These are phyloP conservation scores for Grammomys surdaster DNA, from an alignment of 2,113 vertebrate species.

Conservation along the genomic window DNA sequence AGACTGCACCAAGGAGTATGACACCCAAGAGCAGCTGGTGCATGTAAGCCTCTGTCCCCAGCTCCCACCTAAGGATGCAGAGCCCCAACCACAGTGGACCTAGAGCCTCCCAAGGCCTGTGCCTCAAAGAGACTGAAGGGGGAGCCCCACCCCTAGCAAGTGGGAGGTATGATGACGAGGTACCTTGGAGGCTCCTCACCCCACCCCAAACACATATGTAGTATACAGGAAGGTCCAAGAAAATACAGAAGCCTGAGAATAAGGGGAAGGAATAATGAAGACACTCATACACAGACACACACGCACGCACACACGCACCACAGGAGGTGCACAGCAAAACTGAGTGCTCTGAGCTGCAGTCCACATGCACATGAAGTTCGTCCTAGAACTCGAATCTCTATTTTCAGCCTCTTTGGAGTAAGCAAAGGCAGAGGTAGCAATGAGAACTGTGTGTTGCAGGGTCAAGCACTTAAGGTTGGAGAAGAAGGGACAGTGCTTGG, in stretches of 20 bases:
- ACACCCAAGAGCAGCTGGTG: conserved; percentile 98
- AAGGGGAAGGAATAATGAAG: neutral
- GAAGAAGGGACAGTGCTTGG: too few species aligned
- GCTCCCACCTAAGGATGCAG: accelerated
- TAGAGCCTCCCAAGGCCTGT: neutral
- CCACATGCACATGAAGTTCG: neutral
- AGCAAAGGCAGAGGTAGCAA: neutral
- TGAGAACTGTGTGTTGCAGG: neutral
- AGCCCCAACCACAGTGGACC: neutral
- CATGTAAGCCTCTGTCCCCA: conserved; percentile 90
- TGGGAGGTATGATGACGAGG: neutral
- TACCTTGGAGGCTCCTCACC: neutral
- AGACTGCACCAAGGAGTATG: conserved; percentile 95
- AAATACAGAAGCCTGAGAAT: neutral
- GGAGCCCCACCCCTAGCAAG: neutral
- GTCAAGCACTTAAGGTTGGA: neutral
- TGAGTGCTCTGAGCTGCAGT: neutral
- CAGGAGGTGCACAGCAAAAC: accelerated
- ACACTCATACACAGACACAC: neutral
- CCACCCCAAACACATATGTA: neutral
- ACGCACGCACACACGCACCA: neutral
- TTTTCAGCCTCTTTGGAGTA: neutral
- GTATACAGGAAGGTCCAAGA: neutral
- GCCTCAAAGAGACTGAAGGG: neutral
- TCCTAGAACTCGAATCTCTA: neutral